Evolutionary conservation across 92 coral and sea anemone species (phyloP).

Genomic region (Siderastrea radians): DNA sequence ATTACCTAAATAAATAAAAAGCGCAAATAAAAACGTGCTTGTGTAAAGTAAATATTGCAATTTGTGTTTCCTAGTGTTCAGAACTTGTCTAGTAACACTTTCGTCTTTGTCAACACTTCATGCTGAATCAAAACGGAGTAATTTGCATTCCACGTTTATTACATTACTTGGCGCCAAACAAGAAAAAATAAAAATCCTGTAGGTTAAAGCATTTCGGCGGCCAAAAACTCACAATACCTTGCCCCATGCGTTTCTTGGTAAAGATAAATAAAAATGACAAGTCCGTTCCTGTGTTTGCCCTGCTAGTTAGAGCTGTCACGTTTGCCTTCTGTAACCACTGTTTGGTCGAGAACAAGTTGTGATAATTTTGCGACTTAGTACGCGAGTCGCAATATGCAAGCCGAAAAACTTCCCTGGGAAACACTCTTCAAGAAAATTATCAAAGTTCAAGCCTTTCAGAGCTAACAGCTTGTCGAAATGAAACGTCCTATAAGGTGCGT

Average conservation of each 20-base stretch:
- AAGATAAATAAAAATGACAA: neutral
- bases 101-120: neutral
- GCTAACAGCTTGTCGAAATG: neutral
- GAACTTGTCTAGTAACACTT: conserved; percentile 24
- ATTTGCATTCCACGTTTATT: conserved; percentile 45
- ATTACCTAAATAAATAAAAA: neutral
- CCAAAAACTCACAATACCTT: no score
- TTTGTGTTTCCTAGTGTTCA: conserved; percentile 21
- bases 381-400: neutral
- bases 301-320: neutral
- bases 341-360: neutral
- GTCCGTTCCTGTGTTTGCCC: neutral
- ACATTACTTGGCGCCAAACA: conserved; percentile 22
- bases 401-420: neutral
- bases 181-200: neutral
- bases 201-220: neutral
- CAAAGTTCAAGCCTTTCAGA: neutral
- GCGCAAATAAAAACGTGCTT: neutral
- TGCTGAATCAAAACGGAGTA: neutral
- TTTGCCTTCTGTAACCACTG: neutral
- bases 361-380: neutral
- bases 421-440: neutral
- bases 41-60: conserved; percentile 15
- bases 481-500: neutral
- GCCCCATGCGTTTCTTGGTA: no score